These are phyloP conservation scores for Protodeltote pygarga DNA, from an alignment of 2,888 invertebrate species.

Conservation along the genomic window DNA sequence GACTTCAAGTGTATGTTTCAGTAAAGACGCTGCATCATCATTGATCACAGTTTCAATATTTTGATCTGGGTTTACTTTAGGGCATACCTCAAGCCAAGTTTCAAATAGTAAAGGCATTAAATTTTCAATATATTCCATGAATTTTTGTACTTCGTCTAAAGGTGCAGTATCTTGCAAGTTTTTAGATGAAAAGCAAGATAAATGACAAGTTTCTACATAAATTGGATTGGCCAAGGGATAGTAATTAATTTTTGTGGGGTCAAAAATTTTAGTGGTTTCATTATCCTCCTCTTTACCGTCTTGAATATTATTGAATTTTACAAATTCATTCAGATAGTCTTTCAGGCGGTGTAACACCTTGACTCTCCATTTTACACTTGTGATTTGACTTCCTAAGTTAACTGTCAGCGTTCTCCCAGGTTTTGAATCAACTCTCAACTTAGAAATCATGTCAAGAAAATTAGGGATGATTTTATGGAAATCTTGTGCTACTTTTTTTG, in stretches of 20 bases:
- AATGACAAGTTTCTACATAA: slow-evolving; percentile 67
- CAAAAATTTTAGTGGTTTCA: slow-evolving; percentile 58
- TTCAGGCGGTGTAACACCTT: slow-evolving; percentile 91
- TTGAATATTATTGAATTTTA: slow-evolving; percentile 62
- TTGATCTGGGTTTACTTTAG: slow-evolving; percentile 73
- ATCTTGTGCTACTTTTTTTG: slow-evolving; percentile 88
- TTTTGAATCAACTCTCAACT: slow-evolving; percentile 88
- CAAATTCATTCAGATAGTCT: slow-evolving; percentile 76
- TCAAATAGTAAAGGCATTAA: slow-evolving; percentile 93
- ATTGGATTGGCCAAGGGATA: slow-evolving; percentile 70
- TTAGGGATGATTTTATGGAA: slow-evolving; percentile 91
- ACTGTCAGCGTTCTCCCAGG: slow-evolving; percentile 90
- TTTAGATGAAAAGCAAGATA: slow-evolving; percentile 78
- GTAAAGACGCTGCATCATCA: slow-evolving; percentile 88
- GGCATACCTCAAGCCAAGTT: slow-evolving; percentile 93
- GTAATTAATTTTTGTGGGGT: slow-evolving; percentile 60
- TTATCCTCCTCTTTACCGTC: slow-evolving; percentile 38
- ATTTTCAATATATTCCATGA: slow-evolving; percentile 88
- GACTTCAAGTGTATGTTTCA: slow-evolving; percentile 89
- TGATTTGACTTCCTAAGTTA: slow-evolving; percentile 90
- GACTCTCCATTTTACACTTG: slow-evolving; percentile 92
- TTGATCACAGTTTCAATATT: slow-evolving; percentile 83
- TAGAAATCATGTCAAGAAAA: slow-evolving; percentile 95
- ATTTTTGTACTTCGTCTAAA: slow-evolving; percentile 78
- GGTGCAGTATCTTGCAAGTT: slow-evolving; percentile 62